These are phyloP conservation scores for Actinia tenebrosa DNA, from an alignment of 64 coral and sea anemone species.

Conservation along the genomic window DNA sequence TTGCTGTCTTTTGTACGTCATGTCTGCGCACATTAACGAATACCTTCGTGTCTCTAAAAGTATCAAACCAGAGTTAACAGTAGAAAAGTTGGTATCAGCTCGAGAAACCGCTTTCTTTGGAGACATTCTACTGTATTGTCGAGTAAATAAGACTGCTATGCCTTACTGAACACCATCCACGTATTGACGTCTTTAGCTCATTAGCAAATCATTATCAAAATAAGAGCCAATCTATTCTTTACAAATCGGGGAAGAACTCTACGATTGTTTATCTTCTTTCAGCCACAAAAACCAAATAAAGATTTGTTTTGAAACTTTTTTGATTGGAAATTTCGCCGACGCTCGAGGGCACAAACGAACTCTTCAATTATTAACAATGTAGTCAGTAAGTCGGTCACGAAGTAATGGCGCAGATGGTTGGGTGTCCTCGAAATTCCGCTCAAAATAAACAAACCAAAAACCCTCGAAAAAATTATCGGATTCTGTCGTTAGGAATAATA, in stretches of 20 bases:
- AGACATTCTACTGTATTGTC: no score
- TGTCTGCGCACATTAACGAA: no score
- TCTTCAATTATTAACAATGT: background rate
- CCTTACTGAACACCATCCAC: no score
- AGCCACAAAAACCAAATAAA: background rate
- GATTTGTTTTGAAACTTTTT: slow-evolving; percentile 7
- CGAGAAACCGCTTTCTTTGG: no score
- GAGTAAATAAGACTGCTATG: no score
- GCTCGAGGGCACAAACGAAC: background rate
- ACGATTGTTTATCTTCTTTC: background rate
- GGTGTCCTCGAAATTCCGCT: background rate
- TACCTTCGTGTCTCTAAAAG: no score
- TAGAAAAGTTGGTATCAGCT: no score
- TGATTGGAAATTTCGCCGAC: background rate
- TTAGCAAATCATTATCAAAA: background rate
- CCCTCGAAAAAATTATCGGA: background rate
- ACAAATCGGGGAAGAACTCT: background rate
- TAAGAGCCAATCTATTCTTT: background rate
- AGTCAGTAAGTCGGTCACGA: background rate
- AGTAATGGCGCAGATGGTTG: background rate
- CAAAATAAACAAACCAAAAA: background rate
- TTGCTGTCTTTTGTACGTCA: no score
- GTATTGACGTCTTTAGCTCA: background rate
- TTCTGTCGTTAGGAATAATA: background rate
- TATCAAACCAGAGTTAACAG: no score